A percentile compares a stretch with the other conserved stretches of the same genome.
Evolutionary conservation across 2,797 vertebrate genomes (phyloP).

Genomic region (Anisognathus igniventris): DNA sequence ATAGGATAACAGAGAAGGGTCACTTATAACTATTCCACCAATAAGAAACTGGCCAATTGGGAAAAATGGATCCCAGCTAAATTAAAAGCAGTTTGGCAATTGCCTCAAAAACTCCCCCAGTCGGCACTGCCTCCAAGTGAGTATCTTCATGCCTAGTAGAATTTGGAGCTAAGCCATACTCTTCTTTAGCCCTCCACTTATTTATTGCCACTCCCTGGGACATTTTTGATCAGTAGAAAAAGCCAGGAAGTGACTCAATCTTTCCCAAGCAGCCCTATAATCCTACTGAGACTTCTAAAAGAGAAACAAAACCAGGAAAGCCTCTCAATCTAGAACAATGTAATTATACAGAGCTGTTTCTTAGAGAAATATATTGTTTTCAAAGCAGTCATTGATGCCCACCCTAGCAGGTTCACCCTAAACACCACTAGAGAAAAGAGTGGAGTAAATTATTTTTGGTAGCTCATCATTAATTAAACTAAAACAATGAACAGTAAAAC

Average conservation of each 20-base stretch:
- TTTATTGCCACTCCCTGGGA: constrained; percentile 21
- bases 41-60: not conserved
- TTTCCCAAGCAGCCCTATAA: constrained; percentile 59
- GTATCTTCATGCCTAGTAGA: not conserved
- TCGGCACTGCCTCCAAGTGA: not conserved
- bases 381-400: not conserved
- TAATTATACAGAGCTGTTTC: not conserved
- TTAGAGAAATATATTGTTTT: not conserved
- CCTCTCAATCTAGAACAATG: constrained; percentile 45
- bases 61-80: not conserved
- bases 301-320: constrained; percentile 74
- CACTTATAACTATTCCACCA: not conserved
- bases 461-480: not conserved
- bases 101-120: not conserved
- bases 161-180: not conserved
- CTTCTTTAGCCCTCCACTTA: not conserved
- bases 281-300: constrained; percentile 31
- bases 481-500: not conserved
- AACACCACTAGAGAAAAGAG: not conserved
- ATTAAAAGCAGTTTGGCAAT: not conserved
- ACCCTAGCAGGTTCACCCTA: not conserved
- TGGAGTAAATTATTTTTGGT: not conserved
- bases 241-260: constrained; percentile 74
- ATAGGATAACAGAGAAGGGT: not conserved
- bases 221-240: constrained; percentile 46